phyloP scores from a whole-genome alignment of 2,797 vertebrate species.

The Orientallactaga sibirica region DNA sequence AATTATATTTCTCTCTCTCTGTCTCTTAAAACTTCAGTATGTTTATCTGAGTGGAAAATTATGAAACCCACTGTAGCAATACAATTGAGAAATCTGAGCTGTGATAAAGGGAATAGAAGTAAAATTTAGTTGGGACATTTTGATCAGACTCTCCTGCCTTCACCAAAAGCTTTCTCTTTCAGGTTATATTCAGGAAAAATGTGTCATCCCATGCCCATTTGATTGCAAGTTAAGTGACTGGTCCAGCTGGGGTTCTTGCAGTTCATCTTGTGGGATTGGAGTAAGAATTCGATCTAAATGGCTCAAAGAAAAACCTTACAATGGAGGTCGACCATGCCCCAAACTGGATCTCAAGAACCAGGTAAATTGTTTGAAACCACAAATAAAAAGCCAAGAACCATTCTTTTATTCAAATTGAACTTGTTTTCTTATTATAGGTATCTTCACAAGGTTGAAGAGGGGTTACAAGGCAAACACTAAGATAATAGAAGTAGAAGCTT shows the following conservation, averaged over 20 bases:
- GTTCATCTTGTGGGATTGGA: conserved; percentile 93
- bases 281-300: conserved; percentile 95
- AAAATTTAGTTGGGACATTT: background rate
- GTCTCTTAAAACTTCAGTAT: background rate
- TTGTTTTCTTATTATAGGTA: conserved; percentile 60
- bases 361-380: conserved; percentile 89
- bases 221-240: conserved; percentile 98
- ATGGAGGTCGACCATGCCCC: conserved; percentile 96
- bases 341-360: conserved; percentile 98
- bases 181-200: conserved; percentile 95
- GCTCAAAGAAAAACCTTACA: conserved; percentile 98
- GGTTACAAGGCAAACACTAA: background rate
- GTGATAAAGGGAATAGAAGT: background rate
- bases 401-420: conserved; percentile 69
- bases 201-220: conserved; percentile 95
- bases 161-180: conserved; percentile 72
- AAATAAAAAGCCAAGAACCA: conserved; percentile 31
- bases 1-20: background rate
- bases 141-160: background rate
- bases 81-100: background rate
- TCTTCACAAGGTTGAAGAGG: background rate
- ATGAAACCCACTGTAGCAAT: background rate
- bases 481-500: background rate
- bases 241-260: conserved; percentile 97
- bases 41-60: conserved; percentile 31